Evolutionary conservation across 2,888 invertebrate species (phyloP).

Genomic region (Amphimallon solstitiale): DNA sequence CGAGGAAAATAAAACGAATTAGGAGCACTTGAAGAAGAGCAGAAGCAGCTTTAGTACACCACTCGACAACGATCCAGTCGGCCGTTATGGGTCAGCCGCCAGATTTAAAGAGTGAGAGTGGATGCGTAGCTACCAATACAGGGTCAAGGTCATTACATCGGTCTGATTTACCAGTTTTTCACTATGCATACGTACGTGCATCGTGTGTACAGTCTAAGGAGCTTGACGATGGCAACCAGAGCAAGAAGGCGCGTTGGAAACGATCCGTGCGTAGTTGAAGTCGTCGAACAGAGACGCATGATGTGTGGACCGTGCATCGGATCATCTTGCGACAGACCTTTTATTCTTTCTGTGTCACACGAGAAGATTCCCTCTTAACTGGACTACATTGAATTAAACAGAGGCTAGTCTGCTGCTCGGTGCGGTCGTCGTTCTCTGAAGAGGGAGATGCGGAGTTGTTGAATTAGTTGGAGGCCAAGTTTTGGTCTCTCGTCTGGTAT

Average conservation of each 20-base stretch:
- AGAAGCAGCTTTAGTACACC: not conserved
- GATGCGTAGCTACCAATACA: constrained; percentile 42
- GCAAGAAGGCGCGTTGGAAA: not conserved
- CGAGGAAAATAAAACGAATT: not conserved
- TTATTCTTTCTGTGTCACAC: constrained; percentile 1
- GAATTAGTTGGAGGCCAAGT: constrained; percentile 21
- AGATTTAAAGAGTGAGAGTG: constrained; percentile 44
- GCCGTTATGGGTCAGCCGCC: constrained; percentile 27
- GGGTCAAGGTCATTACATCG: constrained; percentile 48
- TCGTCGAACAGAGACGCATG: not conserved
- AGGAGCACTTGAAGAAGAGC: not conserved
- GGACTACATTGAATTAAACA: constrained; percentile 25
- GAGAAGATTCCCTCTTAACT: constrained; percentile 8
- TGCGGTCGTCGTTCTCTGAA: not conserved
- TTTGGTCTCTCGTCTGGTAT: constrained; percentile 15
- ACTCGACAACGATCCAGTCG: constrained; percentile 10
- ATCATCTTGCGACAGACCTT: constrained; percentile 1
- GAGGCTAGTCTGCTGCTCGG: not conserved
- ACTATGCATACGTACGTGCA: too few species aligned
- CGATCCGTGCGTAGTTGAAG: not conserved
- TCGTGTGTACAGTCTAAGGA: constrained; percentile 8
- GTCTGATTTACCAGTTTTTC: constrained; percentile 12
- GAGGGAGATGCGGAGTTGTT: constrained; percentile 12
- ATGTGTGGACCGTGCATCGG: constrained; percentile 10
- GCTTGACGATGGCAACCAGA: constrained; percentile 5